phyloP scores from a whole-genome alignment of 2,113 vertebrate genomes.

The Haemorhous mexicanus region DNA sequence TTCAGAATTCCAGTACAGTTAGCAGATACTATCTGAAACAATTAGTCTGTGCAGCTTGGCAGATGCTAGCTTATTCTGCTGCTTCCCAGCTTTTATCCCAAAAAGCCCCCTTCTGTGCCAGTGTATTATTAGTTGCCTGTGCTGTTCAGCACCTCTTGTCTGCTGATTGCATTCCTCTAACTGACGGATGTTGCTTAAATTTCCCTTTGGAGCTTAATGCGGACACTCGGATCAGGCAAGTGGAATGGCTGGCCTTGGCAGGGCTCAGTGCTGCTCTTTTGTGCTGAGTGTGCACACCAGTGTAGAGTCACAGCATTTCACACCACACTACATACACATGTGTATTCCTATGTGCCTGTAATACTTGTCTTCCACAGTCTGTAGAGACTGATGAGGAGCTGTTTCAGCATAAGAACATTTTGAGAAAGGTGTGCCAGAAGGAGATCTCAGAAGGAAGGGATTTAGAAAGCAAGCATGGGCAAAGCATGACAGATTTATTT shows the following conservation, averaged over 20 bases:
- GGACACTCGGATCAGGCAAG: background rate
- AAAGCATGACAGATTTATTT: background rate
- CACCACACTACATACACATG: fast-evolving
- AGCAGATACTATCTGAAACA: background rate
- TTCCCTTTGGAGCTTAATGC: background rate
- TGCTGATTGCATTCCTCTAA: slow-evolving; percentile 3
- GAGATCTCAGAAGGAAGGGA: background rate
- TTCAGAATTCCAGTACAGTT: background rate
- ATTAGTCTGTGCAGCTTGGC: background rate
- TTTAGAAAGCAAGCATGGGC: background rate
- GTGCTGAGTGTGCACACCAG: fast-evolving
- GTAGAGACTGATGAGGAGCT: background rate
- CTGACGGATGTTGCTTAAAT: background rate
- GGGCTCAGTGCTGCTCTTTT: background rate
- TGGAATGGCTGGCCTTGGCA: slow-evolving; percentile 23
- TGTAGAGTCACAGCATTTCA: fast-evolving
- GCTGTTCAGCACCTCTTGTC: background rate
- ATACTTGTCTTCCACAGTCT: background rate
- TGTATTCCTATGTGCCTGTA: fast-evolving
- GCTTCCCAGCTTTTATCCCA: background rate
- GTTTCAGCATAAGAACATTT: background rate
- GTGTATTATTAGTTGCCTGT: background rate
- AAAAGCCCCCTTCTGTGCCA: background rate
- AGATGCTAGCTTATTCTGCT: background rate
- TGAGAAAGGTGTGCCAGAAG: background rate